Evolutionary conservation across 1,140 invertebrate species (phyloP).

Genomic region (Sycophila sp.): DNA sequence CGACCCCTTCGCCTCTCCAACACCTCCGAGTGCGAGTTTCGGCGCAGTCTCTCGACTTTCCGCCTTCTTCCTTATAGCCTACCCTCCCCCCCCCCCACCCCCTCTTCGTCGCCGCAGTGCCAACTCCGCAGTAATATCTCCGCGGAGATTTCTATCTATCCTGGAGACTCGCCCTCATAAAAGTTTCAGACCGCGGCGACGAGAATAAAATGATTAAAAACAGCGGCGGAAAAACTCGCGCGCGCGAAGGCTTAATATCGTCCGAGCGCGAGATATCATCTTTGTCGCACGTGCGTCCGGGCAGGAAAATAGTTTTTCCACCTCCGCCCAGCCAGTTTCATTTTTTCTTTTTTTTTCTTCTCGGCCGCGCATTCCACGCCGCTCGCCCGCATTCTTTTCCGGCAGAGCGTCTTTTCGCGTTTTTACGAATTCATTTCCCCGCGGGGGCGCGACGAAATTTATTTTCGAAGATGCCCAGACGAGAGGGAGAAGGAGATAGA

Average conservation of each 20-base stretch:
- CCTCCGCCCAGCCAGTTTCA: too few species aligned
- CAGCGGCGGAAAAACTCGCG: not conserved
- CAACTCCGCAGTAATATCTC: constrained; percentile 41
- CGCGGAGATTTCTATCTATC: constrained; percentile 41
- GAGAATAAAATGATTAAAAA: constrained; percentile 26
- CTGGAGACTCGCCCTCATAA: constrained; percentile 1
- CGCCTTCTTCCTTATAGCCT: not conserved
- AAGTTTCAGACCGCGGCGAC: not conserved
- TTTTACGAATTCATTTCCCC: constrained; percentile 33
- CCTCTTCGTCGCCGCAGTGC: not conserved
- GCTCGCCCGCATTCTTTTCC: too few species aligned
- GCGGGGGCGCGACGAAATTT: constrained; percentile 7
- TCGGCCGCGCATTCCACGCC: too few species aligned
- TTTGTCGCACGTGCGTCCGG: constrained; percentile 30
- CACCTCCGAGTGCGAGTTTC: not conserved
- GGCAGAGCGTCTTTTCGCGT: too few species aligned
- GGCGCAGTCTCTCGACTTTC: not conserved
- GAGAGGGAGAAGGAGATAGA: too few species aligned
- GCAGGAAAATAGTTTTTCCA: too few species aligned
- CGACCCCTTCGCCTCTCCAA: too few species aligned
- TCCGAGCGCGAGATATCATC: constrained; percentile 15
- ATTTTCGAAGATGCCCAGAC: constrained; percentile 20
- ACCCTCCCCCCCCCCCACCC: not conserved
- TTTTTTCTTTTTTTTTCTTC: constrained; percentile 20
- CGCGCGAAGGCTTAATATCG: not conserved